phyloP scores from a whole-genome alignment of 1,140 invertebrate genomes.

The Cydia pomonella region DNA sequence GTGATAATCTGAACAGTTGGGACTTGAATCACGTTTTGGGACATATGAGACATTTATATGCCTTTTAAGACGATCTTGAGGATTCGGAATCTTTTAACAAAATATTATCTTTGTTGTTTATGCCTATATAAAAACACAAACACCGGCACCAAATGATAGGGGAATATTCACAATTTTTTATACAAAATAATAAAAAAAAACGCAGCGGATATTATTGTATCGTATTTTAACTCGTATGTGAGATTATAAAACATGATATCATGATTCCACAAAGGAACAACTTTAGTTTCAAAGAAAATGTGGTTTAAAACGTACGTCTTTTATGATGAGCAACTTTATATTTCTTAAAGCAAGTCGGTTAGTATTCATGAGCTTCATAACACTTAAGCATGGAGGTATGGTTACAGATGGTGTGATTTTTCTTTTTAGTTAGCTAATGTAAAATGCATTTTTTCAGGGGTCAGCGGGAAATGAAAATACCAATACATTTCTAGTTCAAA shows the following conservation, averaged over 20 bases:
- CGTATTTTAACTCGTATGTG: not conserved
- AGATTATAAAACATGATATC: not conserved
- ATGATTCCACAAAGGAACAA: not conserved
- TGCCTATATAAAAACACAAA: no score
- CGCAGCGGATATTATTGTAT: no score
- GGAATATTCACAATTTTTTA: no score
- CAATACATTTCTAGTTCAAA: no score
- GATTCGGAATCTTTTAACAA: not conserved
- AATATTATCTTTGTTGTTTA: no score
- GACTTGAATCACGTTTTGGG: slow-evolving; percentile 20
- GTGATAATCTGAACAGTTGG: not conserved
- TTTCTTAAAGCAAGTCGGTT: not conserved
- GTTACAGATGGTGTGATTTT: not conserved
- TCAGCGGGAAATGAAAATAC: no score
- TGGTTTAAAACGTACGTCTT: not conserved
- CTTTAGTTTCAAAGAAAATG: not conserved
- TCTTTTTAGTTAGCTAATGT: no score
- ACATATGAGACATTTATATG: not conserved
- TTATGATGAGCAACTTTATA: slow-evolving; percentile 14
- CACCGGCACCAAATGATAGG: no score
- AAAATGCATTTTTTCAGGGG: no score
- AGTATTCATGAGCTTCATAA: slow-evolving; percentile 9
- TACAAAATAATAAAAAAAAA: no score
- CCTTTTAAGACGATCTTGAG: not conserved
- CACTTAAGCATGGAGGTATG: not conserved